Conservation (phyloP, 2,797 vertebrate species). For the Lacerta bilineata region DNA sequence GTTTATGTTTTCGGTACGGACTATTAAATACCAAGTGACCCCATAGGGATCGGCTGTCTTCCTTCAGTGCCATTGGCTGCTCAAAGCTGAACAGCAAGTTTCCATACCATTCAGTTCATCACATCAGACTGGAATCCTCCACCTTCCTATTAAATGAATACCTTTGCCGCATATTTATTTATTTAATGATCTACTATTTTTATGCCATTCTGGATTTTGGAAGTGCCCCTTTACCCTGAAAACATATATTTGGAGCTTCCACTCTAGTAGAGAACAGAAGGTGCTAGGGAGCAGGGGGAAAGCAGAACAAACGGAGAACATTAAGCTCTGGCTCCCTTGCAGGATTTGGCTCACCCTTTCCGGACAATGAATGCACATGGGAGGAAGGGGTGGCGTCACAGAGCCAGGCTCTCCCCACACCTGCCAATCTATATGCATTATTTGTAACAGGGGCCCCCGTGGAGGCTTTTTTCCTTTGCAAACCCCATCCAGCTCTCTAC, state of each 20-base stretch:
- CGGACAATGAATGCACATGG: not conserved
- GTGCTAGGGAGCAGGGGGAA: too few species aligned
- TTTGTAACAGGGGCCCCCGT: not conserved
- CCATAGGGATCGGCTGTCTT: not conserved
- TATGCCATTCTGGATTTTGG: not conserved
- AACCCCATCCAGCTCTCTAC: not conserved
- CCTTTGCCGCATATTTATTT: not conserved
- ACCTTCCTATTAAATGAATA: not conserved
- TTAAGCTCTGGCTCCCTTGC: not conserved
- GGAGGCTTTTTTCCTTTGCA: not conserved
- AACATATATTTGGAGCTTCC: not conserved
- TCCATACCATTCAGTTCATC: constrained; percentile 1
- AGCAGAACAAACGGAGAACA: not conserved
- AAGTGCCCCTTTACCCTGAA: not conserved
- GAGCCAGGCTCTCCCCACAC: not conserved
- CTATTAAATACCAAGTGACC: not conserved
- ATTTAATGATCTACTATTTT: not conserved
- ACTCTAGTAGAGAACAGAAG: too few species aligned
- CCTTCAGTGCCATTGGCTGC: not conserved
- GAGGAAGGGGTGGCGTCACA: not conserved
- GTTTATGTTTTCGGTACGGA: not conserved
- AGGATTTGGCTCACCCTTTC: not conserved
- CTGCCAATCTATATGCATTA: not conserved
- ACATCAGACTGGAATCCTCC: not conserved
- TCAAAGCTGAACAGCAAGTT: not conserved